These are phyloP conservation scores for Dermatemys mawii DNA, from an alignment of 2,113 vertebrate species.

Conservation along the genomic window DNA sequence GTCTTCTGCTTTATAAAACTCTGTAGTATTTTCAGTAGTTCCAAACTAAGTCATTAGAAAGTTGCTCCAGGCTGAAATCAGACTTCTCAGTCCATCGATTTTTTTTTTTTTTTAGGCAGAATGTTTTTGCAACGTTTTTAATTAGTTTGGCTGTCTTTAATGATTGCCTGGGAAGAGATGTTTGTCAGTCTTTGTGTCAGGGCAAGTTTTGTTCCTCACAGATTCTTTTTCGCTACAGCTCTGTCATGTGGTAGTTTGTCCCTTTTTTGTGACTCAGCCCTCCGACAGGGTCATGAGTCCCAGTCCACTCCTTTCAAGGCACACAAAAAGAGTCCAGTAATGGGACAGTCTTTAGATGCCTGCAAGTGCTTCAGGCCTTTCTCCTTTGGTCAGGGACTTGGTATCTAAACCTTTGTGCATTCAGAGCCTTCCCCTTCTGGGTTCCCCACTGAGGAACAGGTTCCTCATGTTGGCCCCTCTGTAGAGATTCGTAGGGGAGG, in stretches of 20 bases:
- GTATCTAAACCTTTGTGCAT: background rate
- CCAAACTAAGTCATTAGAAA: background rate
- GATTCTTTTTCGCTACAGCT: background rate
- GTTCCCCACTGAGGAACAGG: background rate
- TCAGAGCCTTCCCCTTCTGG: background rate
- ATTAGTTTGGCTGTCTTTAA: background rate
- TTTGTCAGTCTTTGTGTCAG: background rate
- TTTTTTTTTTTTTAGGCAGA: background rate
- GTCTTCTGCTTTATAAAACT: background rate
- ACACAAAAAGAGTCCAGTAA: background rate
- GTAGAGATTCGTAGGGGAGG: background rate
- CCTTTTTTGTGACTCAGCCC: background rate
- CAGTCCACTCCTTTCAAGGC: background rate
- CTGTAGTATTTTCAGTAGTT: background rate
- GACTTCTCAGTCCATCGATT: background rate
- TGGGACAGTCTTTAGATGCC: background rate
- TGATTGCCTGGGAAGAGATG: background rate
- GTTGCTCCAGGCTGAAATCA: background rate
- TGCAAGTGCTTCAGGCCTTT: background rate
- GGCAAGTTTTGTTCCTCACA: background rate
- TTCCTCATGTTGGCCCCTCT: background rate
- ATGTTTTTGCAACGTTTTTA: background rate
- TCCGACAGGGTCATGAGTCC: background rate
- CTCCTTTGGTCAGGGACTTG: background rate
- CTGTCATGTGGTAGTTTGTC: background rate